Conservation (phyloP, 1,140 invertebrate genomes). For the Cecropterus lyciades region DNA sequence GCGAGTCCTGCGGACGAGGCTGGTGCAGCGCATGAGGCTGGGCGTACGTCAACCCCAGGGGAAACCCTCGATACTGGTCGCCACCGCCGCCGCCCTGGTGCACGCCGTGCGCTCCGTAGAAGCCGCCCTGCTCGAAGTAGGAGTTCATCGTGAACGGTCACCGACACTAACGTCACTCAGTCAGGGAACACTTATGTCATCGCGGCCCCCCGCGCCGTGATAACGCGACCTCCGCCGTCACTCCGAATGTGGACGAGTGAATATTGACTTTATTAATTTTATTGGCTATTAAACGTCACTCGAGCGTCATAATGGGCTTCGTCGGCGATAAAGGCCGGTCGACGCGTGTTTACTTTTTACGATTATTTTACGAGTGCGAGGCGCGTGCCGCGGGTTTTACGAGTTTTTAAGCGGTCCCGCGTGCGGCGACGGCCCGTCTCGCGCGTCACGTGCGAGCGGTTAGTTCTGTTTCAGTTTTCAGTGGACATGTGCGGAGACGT, state of each 20-base stretch:
- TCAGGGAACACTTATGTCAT: conserved; percentile 77
- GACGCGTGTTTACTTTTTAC: conserved; percentile 83
- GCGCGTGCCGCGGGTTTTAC: conserved; percentile 78
- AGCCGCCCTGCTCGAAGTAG: conserved; percentile 97
- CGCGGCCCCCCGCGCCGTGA: conserved; percentile 72
- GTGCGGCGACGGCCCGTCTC: conserved; percentile 55
- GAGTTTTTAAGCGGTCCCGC: conserved; percentile 74
- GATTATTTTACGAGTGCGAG: conserved; percentile 81
- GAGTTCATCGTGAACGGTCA: conserved; percentile 92
- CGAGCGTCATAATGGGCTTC: conserved; percentile 81
- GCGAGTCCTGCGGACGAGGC: conserved; percentile 93
- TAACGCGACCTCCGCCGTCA: conserved; percentile 78
- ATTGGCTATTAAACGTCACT: conserved; percentile 82
- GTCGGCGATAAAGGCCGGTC: conserved; percentile 76
- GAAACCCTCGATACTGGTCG: conserved; percentile 92
- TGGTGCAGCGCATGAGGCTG: conserved; percentile 92
- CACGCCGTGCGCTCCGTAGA: conserved; percentile 95
- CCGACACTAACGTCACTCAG: conserved; percentile 74
- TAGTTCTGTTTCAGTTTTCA: conserved; percentile 49
- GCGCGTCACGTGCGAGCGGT: conserved; percentile 50
- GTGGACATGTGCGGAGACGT: conserved; percentile 51
- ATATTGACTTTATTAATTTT: conserved; percentile 81
- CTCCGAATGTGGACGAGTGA: conserved; percentile 60
- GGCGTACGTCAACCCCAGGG: conserved; percentile 93
- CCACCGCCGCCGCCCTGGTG: conserved; percentile 88